These are phyloP conservation scores for Lasioglossum pauxillum DNA, from an alignment of 2,888 invertebrate species.

Conservation along the genomic window DNA sequence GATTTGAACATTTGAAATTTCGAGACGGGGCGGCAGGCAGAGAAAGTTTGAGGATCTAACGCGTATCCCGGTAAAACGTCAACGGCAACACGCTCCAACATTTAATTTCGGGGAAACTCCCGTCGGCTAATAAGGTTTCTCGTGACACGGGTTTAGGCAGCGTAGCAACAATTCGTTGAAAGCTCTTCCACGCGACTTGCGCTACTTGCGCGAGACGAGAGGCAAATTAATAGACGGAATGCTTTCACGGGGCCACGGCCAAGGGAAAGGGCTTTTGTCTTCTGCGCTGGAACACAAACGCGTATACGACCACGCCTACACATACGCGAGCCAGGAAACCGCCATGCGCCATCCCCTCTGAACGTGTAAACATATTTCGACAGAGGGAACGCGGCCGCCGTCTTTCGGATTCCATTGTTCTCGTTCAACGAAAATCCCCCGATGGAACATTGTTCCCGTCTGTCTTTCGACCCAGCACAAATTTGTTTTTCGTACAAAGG, in stretches of 20 bases:
- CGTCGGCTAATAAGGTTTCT: slow-evolving; percentile 32
- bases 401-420: slow-evolving; percentile 30
- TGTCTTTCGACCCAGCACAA: slow-evolving; percentile 12
- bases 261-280: slow-evolving; percentile 31
- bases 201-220: background rate
- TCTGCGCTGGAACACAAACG: background rate
- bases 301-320: background rate
- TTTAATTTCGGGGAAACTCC: slow-evolving; percentile 41
- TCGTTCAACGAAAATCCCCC: slow-evolving; percentile 29
- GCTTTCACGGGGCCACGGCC: slow-evolving; percentile 27
- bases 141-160: background rate
- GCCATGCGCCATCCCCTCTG: background rate
- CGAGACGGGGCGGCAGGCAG: background rate
- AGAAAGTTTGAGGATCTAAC: background rate
- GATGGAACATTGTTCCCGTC: slow-evolving; percentile 12
- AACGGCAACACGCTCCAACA: background rate
- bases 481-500: slow-evolving; percentile 4
- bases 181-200: slow-evolving; percentile 26
- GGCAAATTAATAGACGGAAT: slow-evolving; percentile 55
- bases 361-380: slow-evolving; percentile 24
- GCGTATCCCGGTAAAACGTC: background rate
- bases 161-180: slow-evolving; percentile 45
- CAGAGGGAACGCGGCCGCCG: background rate
- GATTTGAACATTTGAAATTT: background rate
- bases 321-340: background rate